phyloP scores from a whole-genome alignment of 2,113 vertebrate genomes.

The Xenopus tropicalis region UCB_Xtro_10.0 CM004447.2:9514001-9514500 shows the following conservation, averaged over 20 bases:
- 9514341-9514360: conserved; percentile 5
- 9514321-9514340: conserved; percentile 8
- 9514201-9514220: neutral
- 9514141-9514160: neutral
- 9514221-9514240: neutral
- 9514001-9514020: neutral
- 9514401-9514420: conserved; percentile 37
- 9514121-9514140: neutral
- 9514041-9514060: neutral
- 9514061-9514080: neutral
- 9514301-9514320: neutral
- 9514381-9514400: conserved; percentile 24
- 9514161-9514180: neutral
- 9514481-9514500: conserved; percentile 31
- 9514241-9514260: neutral
- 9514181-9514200: neutral
- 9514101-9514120: neutral
- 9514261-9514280: neutral
- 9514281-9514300: neutral
- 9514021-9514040: neutral
- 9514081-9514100: neutral
- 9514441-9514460: conserved; percentile 34
- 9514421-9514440: conserved; percentile 43
- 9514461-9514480: conserved; percentile 22
- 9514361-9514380: conserved; percentile 13